Evolutionary conservation across 2,888 invertebrate genomes (phyloP), one percentile per base, ranked within the genome.

Genomic region (Aethes cnicana): DNA sequence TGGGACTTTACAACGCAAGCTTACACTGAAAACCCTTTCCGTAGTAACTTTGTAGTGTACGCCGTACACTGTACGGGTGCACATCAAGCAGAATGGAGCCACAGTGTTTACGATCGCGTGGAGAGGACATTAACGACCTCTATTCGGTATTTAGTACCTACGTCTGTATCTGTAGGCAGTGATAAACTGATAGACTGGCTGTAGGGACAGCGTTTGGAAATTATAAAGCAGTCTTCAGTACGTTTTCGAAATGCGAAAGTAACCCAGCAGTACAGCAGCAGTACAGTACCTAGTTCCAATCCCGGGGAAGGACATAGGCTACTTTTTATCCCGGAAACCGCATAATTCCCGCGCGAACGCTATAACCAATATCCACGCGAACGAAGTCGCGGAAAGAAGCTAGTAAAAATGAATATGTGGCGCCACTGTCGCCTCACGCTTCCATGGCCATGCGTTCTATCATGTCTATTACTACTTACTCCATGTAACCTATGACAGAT

Each of bases 51-150:
- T 50, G 50, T 50, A 50, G 36, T 50, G 17, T 12, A 44, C n/a
- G n/a, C n/a, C n/a, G n/a, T n/a, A n/a, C n/a, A n/a, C n/a, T n/a
- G 25, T 48, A 41, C 37, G 53, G 35, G 49, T 41, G 43, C 47
- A 30, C 20, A 25, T 56, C 64, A 58, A 50, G 59, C 58, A 57
- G 58, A 62, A 61, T 63, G 62, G 60, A 66, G 58, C 57, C 62
- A 48, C 60, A 68, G 68, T 71, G 71, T 84, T 84, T 81, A 85
- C 77, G 84, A 81, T 77, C 77, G 76, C 76, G 72, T 77, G 73
- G 73, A 72, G 62, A 70, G 72, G 63, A 68, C 66, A 57, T 84
- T 83, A 80, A 84, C 64, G 63, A 64, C 65, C 60, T 69, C 64
- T 62, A 56, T 62, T 63, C 68, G 67, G 63, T 74, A 69, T n/a